Evolutionary conservation across 2,888 invertebrate genomes (phyloP), one percentile per base, ranked within the genome.

Genomic region (Punctoribates punctum): DNA sequence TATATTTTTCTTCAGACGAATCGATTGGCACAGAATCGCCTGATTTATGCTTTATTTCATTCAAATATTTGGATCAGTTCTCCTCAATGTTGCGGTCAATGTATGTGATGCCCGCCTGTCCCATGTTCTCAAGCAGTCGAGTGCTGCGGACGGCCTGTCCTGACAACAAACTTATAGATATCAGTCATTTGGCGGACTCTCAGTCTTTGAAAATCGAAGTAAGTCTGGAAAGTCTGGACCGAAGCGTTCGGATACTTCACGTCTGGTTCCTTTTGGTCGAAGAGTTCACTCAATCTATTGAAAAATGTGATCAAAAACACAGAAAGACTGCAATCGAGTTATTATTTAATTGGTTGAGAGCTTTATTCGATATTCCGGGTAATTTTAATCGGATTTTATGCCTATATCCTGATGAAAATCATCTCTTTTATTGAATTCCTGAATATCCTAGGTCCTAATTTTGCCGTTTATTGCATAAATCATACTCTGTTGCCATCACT

Each of bases 91-190:
- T 96, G 75, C 90, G 92, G 3, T 91, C 92, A 85, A 94, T 96
- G 94, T 93, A 92, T 84, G 90, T 90, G 81, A 95, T 96, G 94
- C 94, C 95, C 0, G 93, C 93, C 81, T 94, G 94, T 83, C 96
- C 96, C 0, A 91, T 91, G 78, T 95, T 96, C 82, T 93, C 94
- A 83, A 90, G 17, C 25, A 29, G 20, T n/a, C 34, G 73, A 20
- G 6, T 34, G 25, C 38, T 65, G 6, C 38, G 60, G 8, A 25
- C 34, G 3, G 34, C 51, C 48, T 25, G 74, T 48, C 25, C 51
- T n/a, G 75, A 77, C 17, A 17, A 54, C 46, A 73, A 77, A 73
- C 25, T 51, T 9, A 65, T 75, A 34, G 67, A 60, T n/a, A 51
- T 72, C n/a, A 51, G 42, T 38, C 42, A 29, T 27, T 4, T 34